Base-by-base conservation (phyloP, 2,888 invertebrate species). In the Cheiracanthium punctorium region DNA sequence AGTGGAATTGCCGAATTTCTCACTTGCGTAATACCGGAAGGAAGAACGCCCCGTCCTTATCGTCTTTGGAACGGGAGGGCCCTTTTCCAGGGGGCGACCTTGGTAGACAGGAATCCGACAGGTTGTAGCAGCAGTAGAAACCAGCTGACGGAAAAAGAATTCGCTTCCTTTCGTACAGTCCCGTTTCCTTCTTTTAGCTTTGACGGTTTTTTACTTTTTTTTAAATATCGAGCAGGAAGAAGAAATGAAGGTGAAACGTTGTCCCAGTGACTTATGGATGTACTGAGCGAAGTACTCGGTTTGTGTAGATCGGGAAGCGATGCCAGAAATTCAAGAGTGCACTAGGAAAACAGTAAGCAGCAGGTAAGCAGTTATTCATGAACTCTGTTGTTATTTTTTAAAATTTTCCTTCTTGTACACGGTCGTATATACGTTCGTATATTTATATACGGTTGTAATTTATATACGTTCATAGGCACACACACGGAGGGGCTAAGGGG, bases 241-340 rank as follows among this genome's bases (percentile, higher is more conserved):
- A 58, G 58, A 58, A 58, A 58, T 58, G 58, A 58, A 58, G 58
- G 58, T 58, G 58, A 58, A 58, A 58, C 58, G 4, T 24, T 58
- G 58, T 24, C 58, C 58, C 58, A 58, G 58, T 58, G 24, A 58
- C 58, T 58, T 58, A 58, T 58, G 58, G 24, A 5, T 58, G 24
- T 5, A 48, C n/a, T 48, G 24, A 17, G 14, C 2, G 43, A 7
- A 48, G 24, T 48, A 58, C 7, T 5, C 4, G 58, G 24, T 58
- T 24, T 58, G 58, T 58, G 17, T 58, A 58, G n/a, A 5, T 58
- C 24, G 20, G n/a, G 5, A 24, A 24, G 24, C 58, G 48, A 10
- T 48, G 48, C 5, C 12, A 48, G 48, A 48, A 48, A 4, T 7
- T 37, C 37, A 37, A 10, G 37, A 37, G n/a, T n/a, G n/a, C n/a